Evolutionary conservation across 2,113 vertebrate species (phyloP).

Genomic region (Megaptera novaeangliae): DNA sequence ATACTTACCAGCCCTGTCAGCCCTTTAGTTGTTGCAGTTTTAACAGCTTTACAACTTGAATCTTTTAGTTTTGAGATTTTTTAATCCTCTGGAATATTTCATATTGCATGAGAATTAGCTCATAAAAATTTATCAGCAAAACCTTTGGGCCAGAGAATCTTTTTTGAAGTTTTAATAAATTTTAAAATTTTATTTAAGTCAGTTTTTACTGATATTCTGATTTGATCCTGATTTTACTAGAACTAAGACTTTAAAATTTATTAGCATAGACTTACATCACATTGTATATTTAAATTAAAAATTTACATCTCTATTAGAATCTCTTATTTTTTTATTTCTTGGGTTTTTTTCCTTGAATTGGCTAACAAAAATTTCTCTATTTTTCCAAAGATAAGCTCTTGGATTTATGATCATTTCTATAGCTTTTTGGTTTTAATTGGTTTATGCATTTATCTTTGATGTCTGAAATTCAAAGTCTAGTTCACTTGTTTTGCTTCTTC

Average conservation of each 20-base stretch:
- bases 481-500: background rate
- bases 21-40: background rate
- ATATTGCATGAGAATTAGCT: background rate
- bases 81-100: background rate
- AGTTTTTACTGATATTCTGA: background rate
- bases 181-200: background rate
- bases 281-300: background rate
- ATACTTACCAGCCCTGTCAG: background rate
- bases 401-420: background rate
- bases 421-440: background rate
- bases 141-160: background rate
- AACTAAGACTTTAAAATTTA: background rate
- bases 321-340: background rate
- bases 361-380: background rate
- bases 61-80: background rate
- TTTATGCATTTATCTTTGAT: background rate
- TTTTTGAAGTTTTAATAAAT: background rate
- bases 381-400: background rate
- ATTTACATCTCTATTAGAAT: background rate
- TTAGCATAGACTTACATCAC: background rate
- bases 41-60: background rate
- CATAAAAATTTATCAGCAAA: background rate
- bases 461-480: background rate
- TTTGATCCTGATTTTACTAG: background rate
- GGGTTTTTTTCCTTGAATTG: background rate